Conservation (phyloP, 2,113 vertebrate species). For the Platysteira castanea region DNA sequence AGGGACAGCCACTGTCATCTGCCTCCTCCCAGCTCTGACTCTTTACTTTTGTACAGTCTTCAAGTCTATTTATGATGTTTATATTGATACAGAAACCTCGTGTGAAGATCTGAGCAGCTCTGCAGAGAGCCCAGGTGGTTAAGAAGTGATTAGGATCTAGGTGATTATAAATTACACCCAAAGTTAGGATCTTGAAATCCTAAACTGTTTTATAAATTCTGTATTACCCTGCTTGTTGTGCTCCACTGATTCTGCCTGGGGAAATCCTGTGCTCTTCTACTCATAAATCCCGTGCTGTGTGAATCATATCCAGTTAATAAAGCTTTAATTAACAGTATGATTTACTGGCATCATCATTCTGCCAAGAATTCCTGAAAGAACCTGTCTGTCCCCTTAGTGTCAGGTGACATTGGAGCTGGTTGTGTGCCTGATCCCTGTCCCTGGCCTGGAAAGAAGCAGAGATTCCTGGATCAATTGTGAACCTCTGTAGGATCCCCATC, state of each 20-base stretch:
- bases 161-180: not conserved
- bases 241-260: not conserved
- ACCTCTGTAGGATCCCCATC: not conserved
- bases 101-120: not conserved
- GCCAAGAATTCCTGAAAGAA: not conserved
- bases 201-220: not conserved
- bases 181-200: not conserved
- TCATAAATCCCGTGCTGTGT: not conserved
- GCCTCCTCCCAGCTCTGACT: not conserved
- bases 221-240: not conserved
- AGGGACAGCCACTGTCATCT: not conserved
- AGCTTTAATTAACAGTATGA: not conserved
- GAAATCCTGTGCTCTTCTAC: not conserved
- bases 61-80: not conserved
- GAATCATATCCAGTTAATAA: not conserved
- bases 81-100: not conserved
- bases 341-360: not conserved
- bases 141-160: not conserved
- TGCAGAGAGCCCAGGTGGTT: not conserved
- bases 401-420: not conserved
- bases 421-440: not conserved
- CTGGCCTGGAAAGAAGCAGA: not conserved
- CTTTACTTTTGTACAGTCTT: not conserved
- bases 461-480: not conserved
- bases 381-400: not conserved